Evolutionary conservation across 1,140 invertebrate species (phyloP), one percentile per base, ranked within the genome.

Genomic region (Proctacanthus coquilletti): DNA sequence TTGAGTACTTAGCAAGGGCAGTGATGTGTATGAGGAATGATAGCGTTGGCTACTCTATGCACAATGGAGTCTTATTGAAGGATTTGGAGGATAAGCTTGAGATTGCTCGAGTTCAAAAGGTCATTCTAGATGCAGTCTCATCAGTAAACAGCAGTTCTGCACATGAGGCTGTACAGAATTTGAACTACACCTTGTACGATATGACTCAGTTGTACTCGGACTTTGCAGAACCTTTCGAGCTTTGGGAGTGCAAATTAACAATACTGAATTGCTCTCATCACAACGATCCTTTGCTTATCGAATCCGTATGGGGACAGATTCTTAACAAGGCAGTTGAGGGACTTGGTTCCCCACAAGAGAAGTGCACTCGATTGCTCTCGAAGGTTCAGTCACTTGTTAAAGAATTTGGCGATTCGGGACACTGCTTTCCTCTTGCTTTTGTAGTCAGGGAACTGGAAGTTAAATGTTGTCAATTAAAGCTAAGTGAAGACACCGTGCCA

Each of bases 11-110:
- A 49, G 86, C 88, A 2, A 71, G 89, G 46, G 91, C 92, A n/a
- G 82, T 95, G 29, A 83, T 96, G 65, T 95, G 89, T 58, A 81
- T 92, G 71, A 77, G 89, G 51, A 87, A 86, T 49, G 82, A 85
- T 40, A 77, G 81, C 49, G 72, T 76, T 27, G 80, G 78, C 10
- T 75, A 74, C 29, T 81, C 79, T 14, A 75, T 75, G 4, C 71
- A 77, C 43, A 70, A 81, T 47, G 84, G 87, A 3, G 79, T 94
- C 47, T 81, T 94, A 45, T 64, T 94, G 29, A 78, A 89, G 42
- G 85, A 94, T 52, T 64, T 97, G 21, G 89, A 96, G 62, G 94
- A 97, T 60, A 88, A 91, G 62, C 37, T 60, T 36, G 57, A 60
- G 30, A 60, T 60, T 1, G 56, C 57, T 0, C 51, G 53, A 9